Evolutionary conservation across 2,113 vertebrate genomes (phyloP).

Genomic region (Ardeotis arabs): DNA sequence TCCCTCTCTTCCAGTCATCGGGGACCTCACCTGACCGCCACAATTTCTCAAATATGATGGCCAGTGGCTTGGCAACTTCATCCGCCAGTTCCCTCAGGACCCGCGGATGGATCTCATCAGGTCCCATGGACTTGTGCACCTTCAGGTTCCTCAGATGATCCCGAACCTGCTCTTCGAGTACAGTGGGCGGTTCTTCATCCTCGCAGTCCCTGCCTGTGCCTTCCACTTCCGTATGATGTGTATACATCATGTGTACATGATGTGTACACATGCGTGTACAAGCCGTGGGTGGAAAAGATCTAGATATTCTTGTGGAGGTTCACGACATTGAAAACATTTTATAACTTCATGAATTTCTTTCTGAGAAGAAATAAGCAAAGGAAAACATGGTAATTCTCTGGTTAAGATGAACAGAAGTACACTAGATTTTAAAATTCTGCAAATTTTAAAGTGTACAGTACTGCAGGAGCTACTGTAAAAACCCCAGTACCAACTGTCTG

Average conservation of each 20-base stretch:
- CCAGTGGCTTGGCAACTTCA: no score
- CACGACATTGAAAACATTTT: not conserved
- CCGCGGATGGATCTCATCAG: no score
- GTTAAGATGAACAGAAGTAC: not conserved
- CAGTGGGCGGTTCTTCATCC: no score
- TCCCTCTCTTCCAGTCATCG: no score
- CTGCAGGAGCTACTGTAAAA: not conserved
- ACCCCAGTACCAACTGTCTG: not conserved
- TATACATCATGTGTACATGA: no score
- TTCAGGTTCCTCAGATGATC: no score
- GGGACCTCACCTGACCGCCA: no score
- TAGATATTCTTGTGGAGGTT: not conserved
- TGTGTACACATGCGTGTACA: not conserved
- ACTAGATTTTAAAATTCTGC: not conserved
- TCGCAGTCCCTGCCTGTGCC: no score
- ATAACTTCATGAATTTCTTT: not conserved
- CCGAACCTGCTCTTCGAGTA: no score
- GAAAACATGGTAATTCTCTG: not conserved
- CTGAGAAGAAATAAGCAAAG: not conserved
- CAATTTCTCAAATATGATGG: no score
- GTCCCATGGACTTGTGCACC: no score
- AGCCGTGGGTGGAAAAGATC: fast-evolving
- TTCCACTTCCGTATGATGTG: not conserved
- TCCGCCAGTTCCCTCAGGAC: no score
- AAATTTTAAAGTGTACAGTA: not conserved